Evolutionary conservation across 2,113 vertebrate genomes (phyloP).

Genomic region (Catharus bicknelli): DNA sequence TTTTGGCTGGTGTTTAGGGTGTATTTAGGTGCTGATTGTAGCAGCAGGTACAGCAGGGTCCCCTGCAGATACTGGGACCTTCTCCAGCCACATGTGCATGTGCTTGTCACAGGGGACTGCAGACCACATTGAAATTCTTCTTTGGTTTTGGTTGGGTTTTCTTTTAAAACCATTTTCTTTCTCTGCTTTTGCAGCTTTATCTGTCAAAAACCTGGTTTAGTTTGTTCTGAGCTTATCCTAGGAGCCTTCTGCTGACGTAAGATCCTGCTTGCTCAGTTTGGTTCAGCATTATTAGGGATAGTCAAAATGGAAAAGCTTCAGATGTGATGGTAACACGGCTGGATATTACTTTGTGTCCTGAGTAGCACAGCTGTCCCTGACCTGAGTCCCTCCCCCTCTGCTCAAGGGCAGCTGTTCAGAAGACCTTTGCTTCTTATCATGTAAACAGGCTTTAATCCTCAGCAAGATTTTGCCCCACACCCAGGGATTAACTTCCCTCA

Average conservation of each 20-base stretch:
- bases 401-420: neutral
- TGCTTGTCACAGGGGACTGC: neutral
- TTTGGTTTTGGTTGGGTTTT: neutral
- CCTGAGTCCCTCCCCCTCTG: neutral
- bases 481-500: neutral
- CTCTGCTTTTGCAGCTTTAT: neutral
- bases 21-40: neutral
- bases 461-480: neutral
- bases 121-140: neutral
- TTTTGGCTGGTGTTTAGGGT: neutral
- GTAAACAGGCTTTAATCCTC: conserved; percentile 29
- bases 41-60: neutral
- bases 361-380: neutral
- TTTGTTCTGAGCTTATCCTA: conserved; percentile 2
- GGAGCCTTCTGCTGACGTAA: neutral
- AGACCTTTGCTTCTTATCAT: neutral
- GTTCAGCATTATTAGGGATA: neutral
- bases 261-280: neutral
- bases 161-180: neutral
- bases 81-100: neutral
- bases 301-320: neutral
- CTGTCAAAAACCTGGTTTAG: neutral
- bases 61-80: neutral
- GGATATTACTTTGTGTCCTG: neutral
- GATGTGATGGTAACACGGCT: neutral